Conservation (phyloP, 2,113 vertebrate species). For the Eolophus roseicapilla region DNA sequence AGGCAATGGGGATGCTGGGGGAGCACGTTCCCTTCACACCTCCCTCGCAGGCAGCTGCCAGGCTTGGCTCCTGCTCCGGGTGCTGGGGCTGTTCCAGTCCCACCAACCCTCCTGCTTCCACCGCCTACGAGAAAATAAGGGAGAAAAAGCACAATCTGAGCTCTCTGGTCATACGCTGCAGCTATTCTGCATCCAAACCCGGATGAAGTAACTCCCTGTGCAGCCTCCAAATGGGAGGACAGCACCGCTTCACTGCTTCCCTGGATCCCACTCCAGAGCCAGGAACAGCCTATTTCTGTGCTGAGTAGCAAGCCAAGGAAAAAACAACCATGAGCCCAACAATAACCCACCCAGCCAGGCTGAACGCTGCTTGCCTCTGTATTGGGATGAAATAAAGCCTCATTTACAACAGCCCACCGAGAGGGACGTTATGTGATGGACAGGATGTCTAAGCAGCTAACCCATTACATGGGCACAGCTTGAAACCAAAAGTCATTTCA, state of each 20-base stretch:
- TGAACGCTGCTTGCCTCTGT: not conserved
- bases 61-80: not conserved
- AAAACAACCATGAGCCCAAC: not conserved
- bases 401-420: not conserved
- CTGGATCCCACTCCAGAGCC: rapidly evolving
- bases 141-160: not conserved
- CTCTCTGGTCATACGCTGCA: not conserved
- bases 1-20: rapidly evolving
- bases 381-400: not conserved
- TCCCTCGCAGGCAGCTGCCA: not conserved
- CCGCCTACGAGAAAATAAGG: not conserved
- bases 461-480: not conserved
- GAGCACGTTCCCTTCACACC: not conserved
- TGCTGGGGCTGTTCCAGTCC: not conserved
- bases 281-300: not conserved
- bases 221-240: not conserved
- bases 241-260: not conserved
- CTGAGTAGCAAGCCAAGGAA: not conserved
- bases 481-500: not conserved
- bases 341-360: not conserved
- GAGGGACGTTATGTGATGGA: not conserved
- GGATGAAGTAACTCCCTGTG: rapidly evolving
- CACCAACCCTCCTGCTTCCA: not conserved
- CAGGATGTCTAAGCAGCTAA: not conserved
- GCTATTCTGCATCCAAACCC: not conserved